phyloP scores from a whole-genome alignment of 1,140 invertebrate genomes.

The Ceratina japonica region DNA sequence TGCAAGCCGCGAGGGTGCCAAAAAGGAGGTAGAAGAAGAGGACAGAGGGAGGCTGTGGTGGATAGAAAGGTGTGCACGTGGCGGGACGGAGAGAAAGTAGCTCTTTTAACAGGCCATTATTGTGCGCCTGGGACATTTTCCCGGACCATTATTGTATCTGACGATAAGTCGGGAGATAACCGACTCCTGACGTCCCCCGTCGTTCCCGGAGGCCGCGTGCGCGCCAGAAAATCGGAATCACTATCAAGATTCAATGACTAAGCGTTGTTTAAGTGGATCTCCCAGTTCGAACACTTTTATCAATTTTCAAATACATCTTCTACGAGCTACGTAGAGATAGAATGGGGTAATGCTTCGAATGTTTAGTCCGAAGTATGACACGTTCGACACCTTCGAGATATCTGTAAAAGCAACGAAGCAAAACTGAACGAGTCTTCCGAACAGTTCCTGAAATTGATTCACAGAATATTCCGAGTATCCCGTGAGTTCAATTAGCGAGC shows the following conservation, averaged over 20 bases:
- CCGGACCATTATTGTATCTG: slow-evolving; percentile 69
- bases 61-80: slow-evolving; percentile 35
- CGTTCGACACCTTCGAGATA: too few species aligned
- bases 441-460: neutral
- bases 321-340: too few species aligned
- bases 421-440: neutral
- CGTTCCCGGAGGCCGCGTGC: slow-evolving; percentile 61
- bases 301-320: too few species aligned
- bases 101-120: slow-evolving; percentile 69
- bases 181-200: slow-evolving; percentile 54
- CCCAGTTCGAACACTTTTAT: neutral
- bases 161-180: slow-evolving; percentile 71
- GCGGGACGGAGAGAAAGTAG: slow-evolving; percentile 42
- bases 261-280: slow-evolving; percentile 59
- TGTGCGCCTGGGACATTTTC: slow-evolving; percentile 64
- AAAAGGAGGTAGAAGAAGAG: slow-evolving; percentile 23
- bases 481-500: slow-evolving; percentile 30
- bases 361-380: too few species aligned
- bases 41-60: slow-evolving; percentile 7
- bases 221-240: slow-evolving; percentile 59
- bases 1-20: neutral
- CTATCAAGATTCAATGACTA: slow-evolving; percentile 63
- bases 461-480: neutral
- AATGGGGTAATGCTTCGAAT: too few species aligned
- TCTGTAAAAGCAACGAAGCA: neutral